phyloP scores from a whole-genome alignment of 2,888 invertebrate genomes.

The Digitonthophagus gazella region DNA sequence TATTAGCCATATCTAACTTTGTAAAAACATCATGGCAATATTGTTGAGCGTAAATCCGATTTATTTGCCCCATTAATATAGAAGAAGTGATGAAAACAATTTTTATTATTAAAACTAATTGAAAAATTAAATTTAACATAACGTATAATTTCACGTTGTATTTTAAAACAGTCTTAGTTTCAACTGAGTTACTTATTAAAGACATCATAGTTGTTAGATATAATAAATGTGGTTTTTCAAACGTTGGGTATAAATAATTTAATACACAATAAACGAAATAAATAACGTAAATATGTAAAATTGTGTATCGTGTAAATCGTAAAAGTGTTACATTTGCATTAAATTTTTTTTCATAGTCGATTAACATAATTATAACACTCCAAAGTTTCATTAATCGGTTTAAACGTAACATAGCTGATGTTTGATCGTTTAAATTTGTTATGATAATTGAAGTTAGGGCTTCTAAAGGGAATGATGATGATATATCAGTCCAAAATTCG shows the following conservation, averaged over 20 bases:
- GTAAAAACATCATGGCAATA: neutral
- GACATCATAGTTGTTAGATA: constrained; percentile 16
- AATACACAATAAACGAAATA: constrained; percentile 23
- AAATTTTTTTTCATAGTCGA: constrained; percentile 16
- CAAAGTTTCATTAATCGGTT: constrained; percentile 29
- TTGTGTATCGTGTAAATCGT: constrained; percentile 21
- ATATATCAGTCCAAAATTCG: constrained; percentile 24
- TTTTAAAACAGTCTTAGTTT: no score
- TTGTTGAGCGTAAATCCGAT: constrained; percentile 1
- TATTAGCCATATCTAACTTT: neutral
- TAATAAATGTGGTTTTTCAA: neutral
- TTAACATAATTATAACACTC: constrained; percentile 14
- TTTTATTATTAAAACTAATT: neutral
- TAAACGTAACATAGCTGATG: constrained; percentile 18
- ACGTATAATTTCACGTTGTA: neutral
- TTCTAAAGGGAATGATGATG: constrained; percentile 29
- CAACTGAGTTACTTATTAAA: no score
- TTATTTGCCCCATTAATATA: neutral
- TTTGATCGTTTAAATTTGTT: constrained; percentile 7
- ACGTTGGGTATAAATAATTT: neutral
- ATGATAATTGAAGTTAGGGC: constrained; percentile 25
- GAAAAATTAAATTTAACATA: neutral
- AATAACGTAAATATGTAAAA: constrained; percentile 17
- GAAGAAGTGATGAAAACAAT: neutral
- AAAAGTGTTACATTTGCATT: constrained; percentile 17